Conservation (phyloP, 2,888 invertebrate species). For the Trachelus stipa region DNA sequence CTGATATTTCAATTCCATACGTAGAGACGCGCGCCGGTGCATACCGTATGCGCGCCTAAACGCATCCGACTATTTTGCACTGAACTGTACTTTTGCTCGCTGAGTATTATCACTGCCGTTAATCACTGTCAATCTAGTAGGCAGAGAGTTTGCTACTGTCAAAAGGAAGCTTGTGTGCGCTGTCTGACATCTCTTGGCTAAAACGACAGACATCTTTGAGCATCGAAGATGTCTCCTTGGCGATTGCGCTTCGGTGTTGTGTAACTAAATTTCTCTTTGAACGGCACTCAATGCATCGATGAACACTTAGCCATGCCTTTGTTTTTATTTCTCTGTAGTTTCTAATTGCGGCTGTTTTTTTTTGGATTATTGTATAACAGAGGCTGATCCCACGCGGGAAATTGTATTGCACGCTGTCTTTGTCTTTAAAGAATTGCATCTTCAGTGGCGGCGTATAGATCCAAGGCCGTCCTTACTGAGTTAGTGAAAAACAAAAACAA, state of each 20-base stretch:
- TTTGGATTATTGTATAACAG: background rate
- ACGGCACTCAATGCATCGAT: background rate
- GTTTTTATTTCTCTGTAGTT: background rate
- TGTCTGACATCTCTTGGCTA: background rate
- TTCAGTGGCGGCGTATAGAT: background rate
- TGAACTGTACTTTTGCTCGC: background rate
- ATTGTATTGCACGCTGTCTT: background rate
- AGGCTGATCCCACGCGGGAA: background rate
- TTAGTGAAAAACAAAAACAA: background rate
- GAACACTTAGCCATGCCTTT: background rate
- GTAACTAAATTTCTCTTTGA: background rate
- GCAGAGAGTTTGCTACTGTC: background rate
- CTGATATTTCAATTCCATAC: conserved; percentile 20
- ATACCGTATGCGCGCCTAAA: background rate
- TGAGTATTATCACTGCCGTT: background rate
- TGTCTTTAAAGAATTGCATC: background rate
- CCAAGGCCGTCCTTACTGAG: background rate
- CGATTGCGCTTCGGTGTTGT: background rate
- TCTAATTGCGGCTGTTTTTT: background rate
- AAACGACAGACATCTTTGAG: background rate
- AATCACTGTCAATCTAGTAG: background rate
- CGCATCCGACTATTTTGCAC: background rate
- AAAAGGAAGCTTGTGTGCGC: background rate
- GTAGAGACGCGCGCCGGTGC: conserved; percentile 16
- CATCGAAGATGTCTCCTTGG: background rate